Conservation (phyloP, 2,113 vertebrate species). For the Sylvicapra grimmia region DNA sequence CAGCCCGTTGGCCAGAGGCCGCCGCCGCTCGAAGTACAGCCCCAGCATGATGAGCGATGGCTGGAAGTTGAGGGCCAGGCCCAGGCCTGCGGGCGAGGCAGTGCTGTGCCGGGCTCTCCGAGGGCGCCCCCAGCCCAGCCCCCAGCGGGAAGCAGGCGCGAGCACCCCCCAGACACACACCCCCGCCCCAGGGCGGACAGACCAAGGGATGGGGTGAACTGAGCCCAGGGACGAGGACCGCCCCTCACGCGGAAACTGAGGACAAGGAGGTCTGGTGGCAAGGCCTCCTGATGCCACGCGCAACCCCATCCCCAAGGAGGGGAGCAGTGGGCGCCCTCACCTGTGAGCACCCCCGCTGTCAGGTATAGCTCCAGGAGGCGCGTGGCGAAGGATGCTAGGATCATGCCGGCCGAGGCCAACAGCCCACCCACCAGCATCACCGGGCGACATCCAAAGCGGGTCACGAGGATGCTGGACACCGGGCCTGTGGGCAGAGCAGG, state of each 20-base stretch:
- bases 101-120: background rate
- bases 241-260: background rate
- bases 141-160: background rate
- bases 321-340: constrained; percentile 54
- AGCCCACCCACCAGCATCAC: constrained; percentile 82
- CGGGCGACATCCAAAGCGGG: constrained; percentile 81
- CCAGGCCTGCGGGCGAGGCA: constrained; percentile 71
- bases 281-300: background rate
- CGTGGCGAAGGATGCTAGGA: constrained; percentile 81
- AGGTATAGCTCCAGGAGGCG: constrained; percentile 82
- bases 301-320: background rate
- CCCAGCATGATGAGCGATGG: constrained; percentile 85
- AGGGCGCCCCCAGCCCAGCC: background rate
- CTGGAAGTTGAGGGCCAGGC: constrained; percentile 84
- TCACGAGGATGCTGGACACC: constrained; percentile 82
- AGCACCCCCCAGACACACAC: too few relatives aligned
- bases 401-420: constrained; percentile 81
- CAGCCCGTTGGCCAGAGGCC: constrained; percentile 83
- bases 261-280: background rate
- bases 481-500: constrained; percentile 72
- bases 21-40: constrained; percentile 81
- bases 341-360: constrained; percentile 81
- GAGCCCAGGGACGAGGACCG: background rate
- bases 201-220: background rate
- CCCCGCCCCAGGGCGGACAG: background rate